Conservation (phyloP, 2,888 invertebrate species). For the Exocentrus adspersus region DNA sequence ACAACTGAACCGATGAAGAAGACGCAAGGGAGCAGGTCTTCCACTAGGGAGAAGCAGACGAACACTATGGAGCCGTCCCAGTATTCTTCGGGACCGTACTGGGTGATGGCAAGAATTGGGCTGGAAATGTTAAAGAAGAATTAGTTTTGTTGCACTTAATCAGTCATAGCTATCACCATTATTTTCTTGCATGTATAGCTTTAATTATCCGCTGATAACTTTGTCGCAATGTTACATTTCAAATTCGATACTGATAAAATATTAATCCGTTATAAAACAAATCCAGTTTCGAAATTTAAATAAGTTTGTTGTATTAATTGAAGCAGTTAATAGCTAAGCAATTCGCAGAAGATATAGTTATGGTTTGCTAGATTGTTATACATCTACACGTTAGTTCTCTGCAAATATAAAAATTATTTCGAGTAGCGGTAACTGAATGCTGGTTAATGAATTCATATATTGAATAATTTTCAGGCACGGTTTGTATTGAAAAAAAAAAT, state of each 20-base stretch:
- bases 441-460: too few species aligned
- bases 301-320: not conserved
- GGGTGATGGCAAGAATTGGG: conserved; percentile 85
- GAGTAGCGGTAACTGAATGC: too few species aligned
- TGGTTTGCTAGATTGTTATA: too few species aligned
- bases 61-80: conserved; percentile 77
- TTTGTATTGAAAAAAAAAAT: too few species aligned
- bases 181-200: too few species aligned
- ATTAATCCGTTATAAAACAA: too few species aligned
- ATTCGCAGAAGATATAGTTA: not conserved
- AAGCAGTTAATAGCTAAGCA: conserved; percentile 9
- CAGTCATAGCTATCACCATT: conserved; percentile 31
- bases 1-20: conserved; percentile 85
- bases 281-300: too few species aligned
- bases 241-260: too few species aligned
- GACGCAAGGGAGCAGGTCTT: conserved; percentile 79
- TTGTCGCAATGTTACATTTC: too few species aligned
- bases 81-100: conserved; percentile 77
- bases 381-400: not conserved
- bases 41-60: conserved; percentile 83
- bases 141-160: conserved; percentile 22
- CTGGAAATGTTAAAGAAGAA: conserved; percentile 67
- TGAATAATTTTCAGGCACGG: too few species aligned
- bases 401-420: not conserved
- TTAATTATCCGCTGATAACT: too few species aligned